Percentiles rank a stretch among this genome's conserved stretches.
Evolutionary conservation across 2,888 invertebrate species (phyloP).

Genomic region (Heliconius ethilla): DNA sequence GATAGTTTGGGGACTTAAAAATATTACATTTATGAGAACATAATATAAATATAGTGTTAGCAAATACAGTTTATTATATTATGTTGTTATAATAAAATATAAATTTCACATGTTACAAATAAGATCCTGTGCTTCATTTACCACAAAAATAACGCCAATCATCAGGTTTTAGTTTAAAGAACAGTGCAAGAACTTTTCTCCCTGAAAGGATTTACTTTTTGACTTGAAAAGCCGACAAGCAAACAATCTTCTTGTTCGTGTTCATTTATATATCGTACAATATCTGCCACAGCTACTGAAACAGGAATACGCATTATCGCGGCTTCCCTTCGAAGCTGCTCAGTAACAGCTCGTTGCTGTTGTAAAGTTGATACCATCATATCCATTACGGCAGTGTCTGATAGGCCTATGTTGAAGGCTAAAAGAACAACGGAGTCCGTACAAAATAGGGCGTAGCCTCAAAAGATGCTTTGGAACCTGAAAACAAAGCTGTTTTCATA

Average conservation of each 20-base stretch:
- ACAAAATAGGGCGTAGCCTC: constrained; percentile 76
- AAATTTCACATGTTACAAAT: constrained; percentile 19
- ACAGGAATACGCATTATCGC: constrained; percentile 92
- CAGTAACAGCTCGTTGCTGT: constrained; percentile 96
- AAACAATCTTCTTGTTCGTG: constrained; percentile 97
- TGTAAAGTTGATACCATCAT: constrained; percentile 96
- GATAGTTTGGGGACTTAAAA: not conserved
- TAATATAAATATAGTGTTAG: constrained; percentile 10
- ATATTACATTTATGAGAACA: constrained; percentile 22
- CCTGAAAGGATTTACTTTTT: constrained; percentile 97
- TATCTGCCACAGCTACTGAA: constrained; percentile 95
- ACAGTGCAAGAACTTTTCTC: constrained; percentile 95
- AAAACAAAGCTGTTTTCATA: constrained; percentile 8
- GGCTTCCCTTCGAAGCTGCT: constrained; percentile 95
- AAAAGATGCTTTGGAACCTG: constrained; percentile 39
- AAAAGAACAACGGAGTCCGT: constrained; percentile 64
- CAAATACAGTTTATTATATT: not conserved
- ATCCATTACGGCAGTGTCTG: constrained; percentile 94
- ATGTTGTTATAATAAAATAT: constrained; percentile 10
- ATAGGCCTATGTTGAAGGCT: constrained; percentile 90
- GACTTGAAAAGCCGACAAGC: constrained; percentile 95
- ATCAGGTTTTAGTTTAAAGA: constrained; percentile 80
- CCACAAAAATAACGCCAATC: constrained; percentile 33
- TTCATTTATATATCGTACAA: constrained; percentile 94
- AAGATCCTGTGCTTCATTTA: constrained; percentile 17